These are phyloP conservation scores for Andrena minutula DNA, from an alignment of 2,888 invertebrate genomes.

Conservation along the genomic window DNA sequence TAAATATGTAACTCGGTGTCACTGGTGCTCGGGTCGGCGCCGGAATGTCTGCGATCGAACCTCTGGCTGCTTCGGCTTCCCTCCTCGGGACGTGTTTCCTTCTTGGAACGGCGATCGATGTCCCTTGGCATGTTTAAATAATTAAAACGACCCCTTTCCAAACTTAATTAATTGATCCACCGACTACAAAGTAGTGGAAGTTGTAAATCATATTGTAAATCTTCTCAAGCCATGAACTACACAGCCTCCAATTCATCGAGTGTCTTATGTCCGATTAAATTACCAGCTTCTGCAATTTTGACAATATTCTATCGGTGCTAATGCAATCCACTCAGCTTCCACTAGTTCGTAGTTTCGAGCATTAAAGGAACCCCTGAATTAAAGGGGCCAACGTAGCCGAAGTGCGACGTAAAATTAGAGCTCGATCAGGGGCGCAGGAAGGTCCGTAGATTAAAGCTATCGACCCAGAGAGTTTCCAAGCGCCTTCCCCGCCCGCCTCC, in stretches of 20 bases:
- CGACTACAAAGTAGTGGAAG: no score
- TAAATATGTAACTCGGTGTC: constrained; percentile 40
- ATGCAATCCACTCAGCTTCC: no score
- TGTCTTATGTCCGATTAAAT: no score
- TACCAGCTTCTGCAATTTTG: no score
- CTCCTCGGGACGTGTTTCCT: background rate
- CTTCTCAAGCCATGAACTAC: no score
- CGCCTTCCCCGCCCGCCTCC: constrained; percentile 2
- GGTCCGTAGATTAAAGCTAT: constrained; percentile 19
- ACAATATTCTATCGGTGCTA: no score
- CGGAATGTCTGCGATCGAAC: constrained; percentile 3
- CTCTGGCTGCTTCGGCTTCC: background rate
- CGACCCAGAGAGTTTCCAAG: background rate
- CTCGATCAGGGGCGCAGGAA: background rate
- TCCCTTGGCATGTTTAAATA: no score
- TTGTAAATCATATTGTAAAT: no score
- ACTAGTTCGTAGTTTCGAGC: no score
- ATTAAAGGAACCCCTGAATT: constrained; percentile 2
- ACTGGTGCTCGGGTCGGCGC: constrained; percentile 19
- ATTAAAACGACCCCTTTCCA: no score
- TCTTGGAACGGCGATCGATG: background rate
- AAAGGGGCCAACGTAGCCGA: background rate
- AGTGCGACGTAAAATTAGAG: background rate
- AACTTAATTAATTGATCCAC: no score
- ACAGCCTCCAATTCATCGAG: no score